phyloP scores from a whole-genome alignment of 1,140 invertebrate genomes.

The Drosophila ananassae region DNA sequence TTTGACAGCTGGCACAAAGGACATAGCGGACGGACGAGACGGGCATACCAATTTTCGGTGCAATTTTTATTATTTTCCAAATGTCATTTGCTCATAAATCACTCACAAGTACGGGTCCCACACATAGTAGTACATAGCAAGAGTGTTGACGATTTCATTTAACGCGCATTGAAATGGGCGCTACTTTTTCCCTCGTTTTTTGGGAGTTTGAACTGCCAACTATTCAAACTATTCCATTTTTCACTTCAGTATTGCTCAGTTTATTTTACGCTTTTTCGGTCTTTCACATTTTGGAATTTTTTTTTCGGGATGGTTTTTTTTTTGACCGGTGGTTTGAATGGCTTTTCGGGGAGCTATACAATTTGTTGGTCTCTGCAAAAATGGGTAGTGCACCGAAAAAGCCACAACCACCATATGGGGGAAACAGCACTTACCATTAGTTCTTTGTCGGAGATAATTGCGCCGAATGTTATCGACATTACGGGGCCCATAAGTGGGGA shows the following conservation, averaged over 20 bases:
- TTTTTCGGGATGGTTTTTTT: not conserved
- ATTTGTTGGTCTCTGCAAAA: slow-evolving; percentile 1
- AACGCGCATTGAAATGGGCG: slow-evolving; percentile 34
- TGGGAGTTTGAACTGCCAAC: slow-evolving; percentile 8
- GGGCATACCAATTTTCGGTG: slow-evolving; percentile 57
- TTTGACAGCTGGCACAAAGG: slow-evolving; percentile 46
- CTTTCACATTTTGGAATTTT: not conserved
- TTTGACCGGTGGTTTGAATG: slow-evolving; percentile 25
- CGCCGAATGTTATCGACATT: slow-evolving; percentile 93
- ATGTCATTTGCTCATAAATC: slow-evolving; percentile 74
- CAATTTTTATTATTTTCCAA: slow-evolving; percentile 71
- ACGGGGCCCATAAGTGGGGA: slow-evolving; percentile 95
- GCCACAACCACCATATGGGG: slow-evolving; percentile 38
- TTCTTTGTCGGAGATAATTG: slow-evolving; percentile 89
- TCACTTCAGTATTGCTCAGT: slow-evolving; percentile 15
- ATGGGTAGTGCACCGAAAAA: slow-evolving; percentile 2
- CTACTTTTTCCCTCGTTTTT: slow-evolving; percentile 15
- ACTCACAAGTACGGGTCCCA: slow-evolving; percentile 36
- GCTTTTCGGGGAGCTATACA: slow-evolving; percentile 15
- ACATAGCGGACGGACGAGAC: slow-evolving; percentile 14
- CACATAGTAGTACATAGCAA: slow-evolving; percentile 12
- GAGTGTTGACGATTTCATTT: slow-evolving; percentile 59
- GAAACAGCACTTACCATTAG: slow-evolving; percentile 82
- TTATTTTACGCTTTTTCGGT: slow-evolving; percentile 10
- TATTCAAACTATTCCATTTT: slow-evolving; percentile 31